phyloP scores from a whole-genome alignment of 2,113 vertebrate species.

The Semnopithecus entellus region DNA sequence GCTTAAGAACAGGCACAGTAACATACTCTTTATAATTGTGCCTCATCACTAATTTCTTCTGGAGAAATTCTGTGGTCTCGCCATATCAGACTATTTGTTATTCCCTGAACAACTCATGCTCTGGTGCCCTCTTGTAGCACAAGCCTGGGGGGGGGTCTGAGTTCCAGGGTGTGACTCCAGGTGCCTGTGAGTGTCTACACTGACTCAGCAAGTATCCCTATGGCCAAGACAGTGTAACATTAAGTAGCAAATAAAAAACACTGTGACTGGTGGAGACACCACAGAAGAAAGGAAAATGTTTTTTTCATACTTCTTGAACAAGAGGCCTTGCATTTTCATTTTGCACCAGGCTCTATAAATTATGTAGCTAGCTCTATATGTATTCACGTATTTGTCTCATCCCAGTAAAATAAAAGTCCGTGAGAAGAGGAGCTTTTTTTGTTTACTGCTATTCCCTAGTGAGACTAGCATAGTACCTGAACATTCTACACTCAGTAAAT shows the following conservation, averaged over 20 bases:
- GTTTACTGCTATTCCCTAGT: neutral
- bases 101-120: neutral
- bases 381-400: neutral
- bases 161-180: neutral
- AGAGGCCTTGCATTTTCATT: neutral
- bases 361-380: neutral
- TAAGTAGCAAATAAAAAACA: neutral
- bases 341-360: neutral
- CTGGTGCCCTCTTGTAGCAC: neutral
- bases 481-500: neutral
- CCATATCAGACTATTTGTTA: neutral
- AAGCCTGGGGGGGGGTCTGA: neutral
- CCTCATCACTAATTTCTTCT: neutral
- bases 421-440: neutral
- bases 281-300: neutral
- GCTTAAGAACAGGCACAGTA: neutral
- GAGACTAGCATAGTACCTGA: neutral
- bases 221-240: neutral
- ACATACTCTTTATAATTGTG: neutral
- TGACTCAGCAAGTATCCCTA: neutral
- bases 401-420: neutral
- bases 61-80: neutral
- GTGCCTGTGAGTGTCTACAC: neutral
- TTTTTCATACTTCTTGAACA: neutral
- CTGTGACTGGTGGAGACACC: neutral